Percentiles rank a stretch among this genome's conserved stretches.
Evolutionary conservation across 2,888 invertebrate genomes (phyloP).

Genomic region (Anarsia innoxiella): DNA sequence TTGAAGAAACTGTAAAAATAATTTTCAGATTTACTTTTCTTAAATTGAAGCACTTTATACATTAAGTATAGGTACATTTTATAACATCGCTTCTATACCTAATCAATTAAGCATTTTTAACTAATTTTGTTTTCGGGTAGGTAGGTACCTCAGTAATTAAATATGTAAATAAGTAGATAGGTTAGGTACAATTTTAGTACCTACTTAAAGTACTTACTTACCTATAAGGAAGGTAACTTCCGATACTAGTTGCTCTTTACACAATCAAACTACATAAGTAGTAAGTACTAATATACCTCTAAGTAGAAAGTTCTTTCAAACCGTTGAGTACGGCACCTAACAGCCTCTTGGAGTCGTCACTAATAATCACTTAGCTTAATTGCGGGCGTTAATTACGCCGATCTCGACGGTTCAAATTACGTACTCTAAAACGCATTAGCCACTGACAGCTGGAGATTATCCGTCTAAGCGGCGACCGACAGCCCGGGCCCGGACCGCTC

Average conservation of each 20-base stretch:
- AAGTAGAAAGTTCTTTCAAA: constrained; percentile 1
- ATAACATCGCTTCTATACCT: no score
- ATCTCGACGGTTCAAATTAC: constrained; percentile 75
- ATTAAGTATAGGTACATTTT: no score
- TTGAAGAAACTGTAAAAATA: no score
- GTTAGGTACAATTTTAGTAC: no score
- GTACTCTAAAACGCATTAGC: constrained; percentile 76
- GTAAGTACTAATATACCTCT: not conserved
- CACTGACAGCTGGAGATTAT: constrained; percentile 74
- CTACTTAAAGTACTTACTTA: not conserved
- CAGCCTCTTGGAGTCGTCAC: constrained; percentile 49
- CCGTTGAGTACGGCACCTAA: constrained; percentile 23
- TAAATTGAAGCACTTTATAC: no score
- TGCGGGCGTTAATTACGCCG: constrained; percentile 70
- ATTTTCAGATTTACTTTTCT: no score
- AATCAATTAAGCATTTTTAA: no score
- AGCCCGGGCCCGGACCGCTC: constrained; percentile 35
- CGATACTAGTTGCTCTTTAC: not conserved
- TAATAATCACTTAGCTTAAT: constrained; percentile 74
- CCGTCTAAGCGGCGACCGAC: constrained; percentile 66
- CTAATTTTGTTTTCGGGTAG: no score
- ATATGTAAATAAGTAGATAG: no score
- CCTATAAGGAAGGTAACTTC: not conserved
- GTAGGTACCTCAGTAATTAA: no score
- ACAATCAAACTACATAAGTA: not conserved